Conservation (phyloP, 2,888 invertebrate genomes). For the Mellilla xanthometata region DNA sequence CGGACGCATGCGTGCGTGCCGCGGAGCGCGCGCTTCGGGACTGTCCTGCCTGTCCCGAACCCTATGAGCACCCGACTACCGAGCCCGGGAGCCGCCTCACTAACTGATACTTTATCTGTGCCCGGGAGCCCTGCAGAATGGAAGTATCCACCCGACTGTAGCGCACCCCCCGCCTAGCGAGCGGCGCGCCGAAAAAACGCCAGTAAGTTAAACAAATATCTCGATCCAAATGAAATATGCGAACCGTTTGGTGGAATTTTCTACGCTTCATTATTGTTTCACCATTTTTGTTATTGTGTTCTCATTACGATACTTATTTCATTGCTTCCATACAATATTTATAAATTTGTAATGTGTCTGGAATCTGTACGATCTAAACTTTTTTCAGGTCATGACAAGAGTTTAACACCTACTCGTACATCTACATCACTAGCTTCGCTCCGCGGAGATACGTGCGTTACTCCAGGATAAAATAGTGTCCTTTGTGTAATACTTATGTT, state of each 20-base stretch:
- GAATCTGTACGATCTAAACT: neutral
- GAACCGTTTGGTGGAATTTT: constrained; percentile 22
- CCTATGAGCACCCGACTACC: constrained; percentile 31
- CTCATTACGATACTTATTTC: constrained; percentile 2
- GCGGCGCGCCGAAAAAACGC: constrained; percentile 27
- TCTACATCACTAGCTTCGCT: too few relatives aligned
- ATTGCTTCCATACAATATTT: neutral
- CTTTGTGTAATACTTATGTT: too few relatives aligned
- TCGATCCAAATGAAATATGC: constrained; percentile 26
- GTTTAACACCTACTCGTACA: too few relatives aligned
- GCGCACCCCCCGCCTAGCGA: constrained; percentile 50
- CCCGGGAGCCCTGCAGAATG: constrained; percentile 33
- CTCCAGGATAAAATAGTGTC: too few relatives aligned
- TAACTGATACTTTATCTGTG: neutral
- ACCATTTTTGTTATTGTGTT: constrained; percentile 11
- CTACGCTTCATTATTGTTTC: constrained; percentile 5
- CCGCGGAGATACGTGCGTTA: too few relatives aligned
- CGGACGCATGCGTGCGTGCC: constrained; percentile 66
- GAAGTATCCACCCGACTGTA: constrained; percentile 24
- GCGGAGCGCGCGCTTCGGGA: constrained; percentile 61
- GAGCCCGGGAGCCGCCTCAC: constrained; percentile 29
- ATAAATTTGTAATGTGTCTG: neutral
- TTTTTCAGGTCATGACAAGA: too few relatives aligned
- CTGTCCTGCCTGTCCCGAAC: constrained; percentile 26
- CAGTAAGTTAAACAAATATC: constrained; percentile 31